phyloP scores from a whole-genome alignment of 2,113 vertebrate species.

The Marcusenius ussheri region DNA sequence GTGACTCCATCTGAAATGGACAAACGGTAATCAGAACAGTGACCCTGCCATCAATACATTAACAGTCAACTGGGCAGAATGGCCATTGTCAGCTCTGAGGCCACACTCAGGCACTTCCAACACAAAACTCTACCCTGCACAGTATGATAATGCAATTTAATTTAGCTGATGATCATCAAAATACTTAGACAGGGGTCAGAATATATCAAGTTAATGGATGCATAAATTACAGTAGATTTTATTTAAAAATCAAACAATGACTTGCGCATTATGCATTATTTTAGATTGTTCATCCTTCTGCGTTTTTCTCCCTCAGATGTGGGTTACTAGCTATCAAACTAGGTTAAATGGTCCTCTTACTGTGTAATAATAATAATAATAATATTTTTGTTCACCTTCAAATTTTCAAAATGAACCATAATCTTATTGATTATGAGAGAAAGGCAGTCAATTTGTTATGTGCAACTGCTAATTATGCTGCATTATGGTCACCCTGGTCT shows the following conservation, averaged over 20 bases:
- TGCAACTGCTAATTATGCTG: not conserved
- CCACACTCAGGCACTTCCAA: not conserved
- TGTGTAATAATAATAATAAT: not conserved
- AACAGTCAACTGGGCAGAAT: not conserved
- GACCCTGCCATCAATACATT: not conserved
- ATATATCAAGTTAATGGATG: not conserved
- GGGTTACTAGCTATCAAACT: not conserved
- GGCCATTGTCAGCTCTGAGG: not conserved
- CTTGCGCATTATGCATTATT: not conserved
- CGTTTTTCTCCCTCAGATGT: not conserved
- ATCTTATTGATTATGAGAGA: not conserved
- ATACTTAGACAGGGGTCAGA: conserved; percentile 5
- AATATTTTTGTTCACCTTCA: not conserved
- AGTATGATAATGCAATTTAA: not conserved
- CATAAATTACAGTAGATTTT: not conserved
- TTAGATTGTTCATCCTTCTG: not conserved
- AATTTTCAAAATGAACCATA: not conserved
- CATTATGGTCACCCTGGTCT: not conserved
- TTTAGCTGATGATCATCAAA: not conserved
- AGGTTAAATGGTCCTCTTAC: not conserved
- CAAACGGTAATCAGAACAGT: not conserved
- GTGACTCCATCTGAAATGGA: not conserved
- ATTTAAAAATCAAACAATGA: not conserved
- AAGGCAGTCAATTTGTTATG: not conserved
- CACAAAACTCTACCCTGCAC: not conserved